These are phyloP conservation scores for Bombus consobrinus DNA, from an alignment of 1,140 invertebrate species.

Conservation along the genomic window DNA sequence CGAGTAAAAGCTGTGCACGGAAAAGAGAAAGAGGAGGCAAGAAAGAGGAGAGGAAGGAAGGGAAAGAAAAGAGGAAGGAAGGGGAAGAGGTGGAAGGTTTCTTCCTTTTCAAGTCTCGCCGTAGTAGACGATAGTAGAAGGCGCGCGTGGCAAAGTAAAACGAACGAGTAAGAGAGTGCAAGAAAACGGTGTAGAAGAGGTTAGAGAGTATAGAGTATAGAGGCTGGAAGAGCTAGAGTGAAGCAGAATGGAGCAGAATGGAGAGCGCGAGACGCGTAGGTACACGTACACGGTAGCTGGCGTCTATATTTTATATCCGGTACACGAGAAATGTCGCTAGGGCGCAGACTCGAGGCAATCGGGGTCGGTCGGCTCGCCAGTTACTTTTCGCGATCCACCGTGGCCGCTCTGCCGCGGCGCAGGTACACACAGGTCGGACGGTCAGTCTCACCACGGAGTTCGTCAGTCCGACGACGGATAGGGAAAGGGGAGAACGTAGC, in stretches of 20 bases:
- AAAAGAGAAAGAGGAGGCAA: background rate
- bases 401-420: conserved; percentile 69
- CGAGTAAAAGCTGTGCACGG: background rate
- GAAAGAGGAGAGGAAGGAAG: conserved; percentile 13
- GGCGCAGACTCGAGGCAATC: conserved; percentile 75
- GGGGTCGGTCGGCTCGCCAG: conserved; percentile 73
- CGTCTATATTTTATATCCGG: conserved; percentile 75
- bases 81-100: conserved; percentile 43
- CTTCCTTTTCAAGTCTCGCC: conserved; percentile 60
- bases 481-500: conserved; percentile 34
- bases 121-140: conserved; percentile 24
- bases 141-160: conserved; percentile 18
- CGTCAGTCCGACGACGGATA: conserved; percentile 32
- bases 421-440: conserved; percentile 55
- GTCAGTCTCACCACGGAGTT: conserved; percentile 39
- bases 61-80: conserved; percentile 9
- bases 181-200: background rate
- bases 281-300: conserved; percentile 62
- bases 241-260: conserved; percentile 30
- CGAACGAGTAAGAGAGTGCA: background rate
- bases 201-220: background rate
- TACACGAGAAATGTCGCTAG: conserved; percentile 70
- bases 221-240: conserved; percentile 23
- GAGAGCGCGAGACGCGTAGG: conserved; percentile 51
- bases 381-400: conserved; percentile 78